Conservation (phyloP, 1,140 invertebrate species). For the Caenorhabditis brenneri region DNA sequence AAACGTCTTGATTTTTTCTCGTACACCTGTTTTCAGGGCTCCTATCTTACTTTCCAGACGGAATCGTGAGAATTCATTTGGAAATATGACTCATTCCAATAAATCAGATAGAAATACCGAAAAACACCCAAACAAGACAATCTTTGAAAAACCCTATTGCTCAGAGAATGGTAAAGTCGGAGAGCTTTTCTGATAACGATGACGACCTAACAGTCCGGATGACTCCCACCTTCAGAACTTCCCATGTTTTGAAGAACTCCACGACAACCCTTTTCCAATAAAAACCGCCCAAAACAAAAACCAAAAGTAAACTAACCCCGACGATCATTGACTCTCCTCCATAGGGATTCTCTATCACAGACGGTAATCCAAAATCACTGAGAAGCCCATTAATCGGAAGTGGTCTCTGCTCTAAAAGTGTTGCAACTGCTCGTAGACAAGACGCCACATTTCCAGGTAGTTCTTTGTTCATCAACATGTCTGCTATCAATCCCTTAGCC, state of each 20-base stretch:
- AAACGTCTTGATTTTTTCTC: too few relatives aligned
- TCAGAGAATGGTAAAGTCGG: too few relatives aligned
- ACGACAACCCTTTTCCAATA: not conserved
- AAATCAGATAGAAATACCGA: too few relatives aligned
- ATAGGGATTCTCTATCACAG: constrained; percentile 51
- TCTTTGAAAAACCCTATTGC: too few relatives aligned
- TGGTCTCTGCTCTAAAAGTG: constrained; percentile 43
- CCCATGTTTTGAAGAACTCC: not conserved
- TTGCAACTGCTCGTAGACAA: constrained; percentile 52
- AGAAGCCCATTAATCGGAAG: not conserved
- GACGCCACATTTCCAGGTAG: constrained; percentile 53
- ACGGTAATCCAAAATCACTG: constrained; percentile 49
- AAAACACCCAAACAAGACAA: too few relatives aligned
- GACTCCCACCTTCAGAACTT: too few relatives aligned
- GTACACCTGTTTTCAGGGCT: too few relatives aligned
- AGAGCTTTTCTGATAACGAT: too few relatives aligned
- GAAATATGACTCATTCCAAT: too few relatives aligned
- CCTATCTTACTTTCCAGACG: too few relatives aligned
- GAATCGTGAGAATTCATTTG: too few relatives aligned
- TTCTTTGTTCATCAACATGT: constrained; percentile 55
- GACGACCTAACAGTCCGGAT: too few relatives aligned
- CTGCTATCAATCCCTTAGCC: constrained; percentile 53
- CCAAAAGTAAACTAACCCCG: constrained; percentile 20
- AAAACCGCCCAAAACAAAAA: not conserved
- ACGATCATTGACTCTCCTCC: constrained; percentile 50